Conservation (phyloP, 2,797 vertebrate genomes). For the Myotis vivesi region DNA sequence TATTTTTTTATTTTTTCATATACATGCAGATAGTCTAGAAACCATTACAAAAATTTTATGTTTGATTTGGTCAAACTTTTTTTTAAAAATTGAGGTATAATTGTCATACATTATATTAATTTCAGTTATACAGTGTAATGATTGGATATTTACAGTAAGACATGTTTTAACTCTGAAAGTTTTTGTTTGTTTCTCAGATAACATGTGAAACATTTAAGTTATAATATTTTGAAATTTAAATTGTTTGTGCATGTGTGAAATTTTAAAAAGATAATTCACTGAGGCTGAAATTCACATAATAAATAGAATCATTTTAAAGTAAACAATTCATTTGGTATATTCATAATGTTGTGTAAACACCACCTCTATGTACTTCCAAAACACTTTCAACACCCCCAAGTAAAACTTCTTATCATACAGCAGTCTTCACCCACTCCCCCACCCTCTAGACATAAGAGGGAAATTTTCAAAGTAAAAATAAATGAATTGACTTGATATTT, state of each 20-base stretch:
- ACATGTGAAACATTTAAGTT: neutral
- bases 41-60: neutral
- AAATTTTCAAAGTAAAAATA: neutral
- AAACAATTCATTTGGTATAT: neutral
- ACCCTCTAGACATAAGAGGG: neutral
- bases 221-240: neutral
- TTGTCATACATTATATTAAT: neutral
- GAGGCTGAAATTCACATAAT: neutral
- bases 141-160: neutral
- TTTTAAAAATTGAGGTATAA: neutral
- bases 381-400: neutral
- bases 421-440: neutral
- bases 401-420: neutral
- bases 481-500: neutral
- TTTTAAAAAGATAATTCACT: neutral
- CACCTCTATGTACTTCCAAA: neutral
- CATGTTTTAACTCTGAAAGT: neutral
- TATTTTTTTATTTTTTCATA: slow-evolving; percentile 25
- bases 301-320: neutral
- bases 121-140: neutral
- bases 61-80: neutral
- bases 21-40: neutral
- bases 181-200: neutral
- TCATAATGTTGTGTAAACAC: neutral
- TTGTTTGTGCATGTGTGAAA: neutral